A percentile compares a stretch with the other conserved stretches of the same genome.
Conservation (phyloP, 2,888 invertebrate genomes). For the Melikaiella ostensackeni region DNA sequence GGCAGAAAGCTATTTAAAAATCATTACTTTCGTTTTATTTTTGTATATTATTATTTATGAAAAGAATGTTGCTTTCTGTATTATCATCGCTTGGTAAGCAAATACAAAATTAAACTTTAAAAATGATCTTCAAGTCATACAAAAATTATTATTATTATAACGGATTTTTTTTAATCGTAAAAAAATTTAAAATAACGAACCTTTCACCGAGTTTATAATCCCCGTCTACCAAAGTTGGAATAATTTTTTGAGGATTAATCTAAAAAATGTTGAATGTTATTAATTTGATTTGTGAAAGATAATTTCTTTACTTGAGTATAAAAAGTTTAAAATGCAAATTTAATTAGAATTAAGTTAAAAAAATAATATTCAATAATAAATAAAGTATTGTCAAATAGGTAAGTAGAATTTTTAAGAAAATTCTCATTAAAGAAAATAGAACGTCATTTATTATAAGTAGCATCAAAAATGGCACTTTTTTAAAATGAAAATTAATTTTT, state of each 20-base stretch:
- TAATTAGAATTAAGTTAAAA: too few species aligned
- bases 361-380: background rate
- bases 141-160: too few species aligned
- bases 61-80: background rate
- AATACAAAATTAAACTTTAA: too few species aligned
- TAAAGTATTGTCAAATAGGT: background rate
- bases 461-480: too few species aligned
- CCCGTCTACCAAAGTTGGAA: slow-evolving; percentile 70
- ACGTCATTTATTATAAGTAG: too few species aligned
- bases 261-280: slow-evolving; percentile 47
- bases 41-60: background rate
- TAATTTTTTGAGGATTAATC: slow-evolving; percentile 68
- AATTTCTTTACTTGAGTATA: background rate
- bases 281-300: background rate
- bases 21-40: background rate
- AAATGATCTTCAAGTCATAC: too few species aligned
- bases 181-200: slow-evolving; percentile 50
- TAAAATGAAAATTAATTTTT: too few species aligned
- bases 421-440: background rate
- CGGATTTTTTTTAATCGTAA: too few species aligned
- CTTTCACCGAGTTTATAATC: slow-evolving; percentile 70
- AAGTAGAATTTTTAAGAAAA: background rate
- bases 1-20: background rate
- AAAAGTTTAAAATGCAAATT: too few species aligned
- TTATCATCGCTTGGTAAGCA: too few species aligned